Base-by-base conservation (phyloP, 2,888 invertebrate species). In the Metellina segmentata region DNA sequence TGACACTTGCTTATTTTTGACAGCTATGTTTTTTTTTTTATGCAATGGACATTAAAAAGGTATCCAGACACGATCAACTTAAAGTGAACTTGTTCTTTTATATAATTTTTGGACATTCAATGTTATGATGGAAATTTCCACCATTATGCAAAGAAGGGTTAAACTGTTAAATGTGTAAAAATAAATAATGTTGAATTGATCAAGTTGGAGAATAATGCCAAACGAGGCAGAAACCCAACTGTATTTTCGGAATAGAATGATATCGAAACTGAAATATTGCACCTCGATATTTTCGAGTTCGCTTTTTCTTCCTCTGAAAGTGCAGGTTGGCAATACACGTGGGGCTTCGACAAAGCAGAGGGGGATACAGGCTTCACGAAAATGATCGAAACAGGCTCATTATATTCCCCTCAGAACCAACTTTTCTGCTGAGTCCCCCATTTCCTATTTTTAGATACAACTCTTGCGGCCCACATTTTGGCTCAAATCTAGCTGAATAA, bases 301-400 rank as follows among this genome's bases (percentile, higher is more conserved):
- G 34, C 34, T 34, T 34, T 79, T 49, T 61, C 61, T 7, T 34
- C 20, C 6, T 61, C 20, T 79, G 20, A 61, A 79, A 79, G 34
- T 61, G 61, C 20, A 79, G 61, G 53, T 61, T 9, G 79, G 61
- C 34, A 61, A 79, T 61, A 61, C 61, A 53, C 16, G 61, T 6
- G 16, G 79, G 20, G 9, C 19, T 19, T 19, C n/a, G 61, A 61
- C 61, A 61, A 61, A 61, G 19, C 72, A 61, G 13, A 9, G 79
- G 16, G 6, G n/a, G 51, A 51, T 19, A 51, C n/a, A 16, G n/a
- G 77, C 8, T 51, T n/a, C 61, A 4, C 7, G 49, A 81, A 81
- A 71, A 71, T 71, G 81, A 19, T 70, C 51, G 81, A 70, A 81
- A 19, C 71, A 49, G 69, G 70, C 81, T 81, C 81, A 70, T 81